Conservation (phyloP, 2,113 vertebrate genomes). For the Myxocyprinus asiaticus region DNA sequence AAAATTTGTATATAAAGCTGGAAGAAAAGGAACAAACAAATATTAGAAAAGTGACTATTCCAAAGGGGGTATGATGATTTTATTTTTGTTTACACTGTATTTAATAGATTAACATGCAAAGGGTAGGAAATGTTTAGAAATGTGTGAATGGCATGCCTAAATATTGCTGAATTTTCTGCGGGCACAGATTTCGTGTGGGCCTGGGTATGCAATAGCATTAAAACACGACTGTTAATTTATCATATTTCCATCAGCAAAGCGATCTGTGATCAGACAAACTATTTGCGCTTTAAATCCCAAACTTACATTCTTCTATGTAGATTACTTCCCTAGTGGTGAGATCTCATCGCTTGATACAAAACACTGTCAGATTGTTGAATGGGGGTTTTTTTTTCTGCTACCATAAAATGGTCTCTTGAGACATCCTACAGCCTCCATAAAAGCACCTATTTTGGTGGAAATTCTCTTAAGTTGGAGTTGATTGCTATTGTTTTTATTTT, state of each 20-base stretch:
- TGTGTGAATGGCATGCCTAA: too few species aligned
- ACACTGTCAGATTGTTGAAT: constrained; percentile 1
- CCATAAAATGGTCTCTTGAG: constrained; percentile 42
- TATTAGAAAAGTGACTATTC: too few species aligned
- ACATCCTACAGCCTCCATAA: constrained; percentile 35
- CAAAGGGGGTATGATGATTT: too few species aligned
- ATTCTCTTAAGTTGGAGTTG: constrained; percentile 13
- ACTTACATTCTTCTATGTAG: constrained; percentile 4
- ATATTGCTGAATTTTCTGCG: too few species aligned
- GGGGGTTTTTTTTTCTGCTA: constrained; percentile 14
- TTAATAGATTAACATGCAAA: too few species aligned
- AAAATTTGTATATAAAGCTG: too few species aligned
- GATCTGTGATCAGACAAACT: neutral
- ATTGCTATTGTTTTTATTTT: constrained; percentile 7
- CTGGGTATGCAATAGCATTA: too few species aligned
- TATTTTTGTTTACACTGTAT: too few species aligned
- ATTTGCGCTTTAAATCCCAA: constrained; percentile 17
- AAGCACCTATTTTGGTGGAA: constrained; percentile 45
- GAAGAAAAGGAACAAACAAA: too few species aligned
- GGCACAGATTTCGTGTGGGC: too few species aligned
- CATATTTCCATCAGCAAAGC: neutral
- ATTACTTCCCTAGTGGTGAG: constrained; percentile 9
- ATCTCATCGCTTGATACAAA: constrained; percentile 4
- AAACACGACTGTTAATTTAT: too few species aligned
- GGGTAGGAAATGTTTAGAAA: too few species aligned